phyloP scores from a whole-genome alignment of 1,140 invertebrate species.

The Drosophila pallidifrons region DNA sequence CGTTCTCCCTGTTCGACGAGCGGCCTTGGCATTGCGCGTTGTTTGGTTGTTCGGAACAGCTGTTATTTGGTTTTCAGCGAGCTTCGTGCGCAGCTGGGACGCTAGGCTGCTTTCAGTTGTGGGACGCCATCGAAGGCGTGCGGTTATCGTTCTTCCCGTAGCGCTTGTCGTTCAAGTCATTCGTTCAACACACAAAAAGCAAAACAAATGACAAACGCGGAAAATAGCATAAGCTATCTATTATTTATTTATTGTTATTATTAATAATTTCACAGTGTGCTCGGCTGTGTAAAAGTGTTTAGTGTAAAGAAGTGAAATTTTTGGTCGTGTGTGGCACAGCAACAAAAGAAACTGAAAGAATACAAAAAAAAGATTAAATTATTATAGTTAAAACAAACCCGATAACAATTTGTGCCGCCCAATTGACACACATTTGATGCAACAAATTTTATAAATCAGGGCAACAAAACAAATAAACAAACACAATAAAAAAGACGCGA shows the following conservation, averaged over 20 bases:
- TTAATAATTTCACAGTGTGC: constrained; percentile 8
- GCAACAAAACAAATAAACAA: constrained; percentile 2
- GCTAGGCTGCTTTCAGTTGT: constrained; percentile 53
- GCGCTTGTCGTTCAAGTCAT: constrained; percentile 16
- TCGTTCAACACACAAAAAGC: neutral
- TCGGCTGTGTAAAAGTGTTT: neutral
- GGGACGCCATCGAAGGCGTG: constrained; percentile 43
- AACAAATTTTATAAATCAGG: constrained; percentile 70
- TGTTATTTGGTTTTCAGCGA: constrained; percentile 15
- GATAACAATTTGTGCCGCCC: constrained; percentile 39
- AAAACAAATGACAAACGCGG: constrained; percentile 12
- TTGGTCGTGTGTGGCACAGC: neutral
- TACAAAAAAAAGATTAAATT: constrained; percentile 5
- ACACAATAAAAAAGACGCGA: neutral
- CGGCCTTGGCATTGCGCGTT: constrained; percentile 70
- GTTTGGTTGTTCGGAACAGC: constrained; percentile 43
- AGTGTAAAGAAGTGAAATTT: constrained; percentile 22
- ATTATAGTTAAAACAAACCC: constrained; percentile 20
- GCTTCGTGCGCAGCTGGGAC: constrained; percentile 32
- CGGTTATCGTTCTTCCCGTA: constrained; percentile 37
- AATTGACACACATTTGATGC: constrained; percentile 68
- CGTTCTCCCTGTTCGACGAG: neutral
- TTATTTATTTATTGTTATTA: constrained; percentile 9
- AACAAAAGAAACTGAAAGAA: neutral
- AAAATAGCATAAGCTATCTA: constrained; percentile 5